Evolutionary conservation across 2,888 invertebrate genomes (phyloP).

Genomic region (Cataglyphis rosenhaueri): DNA sequence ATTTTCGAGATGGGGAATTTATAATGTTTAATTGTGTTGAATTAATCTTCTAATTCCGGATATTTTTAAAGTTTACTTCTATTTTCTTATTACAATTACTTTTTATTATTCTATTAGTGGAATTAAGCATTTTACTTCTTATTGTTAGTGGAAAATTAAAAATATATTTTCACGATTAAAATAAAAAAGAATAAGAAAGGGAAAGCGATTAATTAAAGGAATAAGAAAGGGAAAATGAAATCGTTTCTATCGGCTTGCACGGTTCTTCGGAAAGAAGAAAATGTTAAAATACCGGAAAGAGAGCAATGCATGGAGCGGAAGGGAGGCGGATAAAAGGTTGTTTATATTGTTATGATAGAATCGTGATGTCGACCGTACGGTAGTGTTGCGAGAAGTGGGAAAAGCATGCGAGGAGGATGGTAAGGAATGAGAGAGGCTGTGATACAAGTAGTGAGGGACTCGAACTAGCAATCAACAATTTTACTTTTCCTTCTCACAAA

Average conservation of each 20-base stretch:
- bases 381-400: constrained; percentile 47
- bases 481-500: not conserved
- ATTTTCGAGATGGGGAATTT: not conserved
- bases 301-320: not conserved
- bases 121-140: not conserved
- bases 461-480: not conserved
- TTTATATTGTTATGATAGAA: constrained; percentile 79
- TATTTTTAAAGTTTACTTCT: not conserved
- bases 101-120: not conserved
- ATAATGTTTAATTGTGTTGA: not conserved
- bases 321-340: constrained; percentile 57
- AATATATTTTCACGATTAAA: not conserved
- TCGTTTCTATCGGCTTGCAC: not conserved
- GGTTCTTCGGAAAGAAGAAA: not conserved
- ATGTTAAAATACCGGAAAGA: constrained; percentile 20
- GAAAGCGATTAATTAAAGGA: not conserved
- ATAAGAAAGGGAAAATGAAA: not conserved
- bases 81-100: not conserved
- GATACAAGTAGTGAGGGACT: constrained; percentile 28
- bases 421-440: constrained; percentile 43
- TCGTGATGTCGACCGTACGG: constrained; percentile 61
- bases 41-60: not conserved
- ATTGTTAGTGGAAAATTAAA: not conserved
- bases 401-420: constrained; percentile 45
- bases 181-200: not conserved